phyloP scores from a whole-genome alignment of 2,888 invertebrate genomes.

The Physocephala rufipes region DNA sequence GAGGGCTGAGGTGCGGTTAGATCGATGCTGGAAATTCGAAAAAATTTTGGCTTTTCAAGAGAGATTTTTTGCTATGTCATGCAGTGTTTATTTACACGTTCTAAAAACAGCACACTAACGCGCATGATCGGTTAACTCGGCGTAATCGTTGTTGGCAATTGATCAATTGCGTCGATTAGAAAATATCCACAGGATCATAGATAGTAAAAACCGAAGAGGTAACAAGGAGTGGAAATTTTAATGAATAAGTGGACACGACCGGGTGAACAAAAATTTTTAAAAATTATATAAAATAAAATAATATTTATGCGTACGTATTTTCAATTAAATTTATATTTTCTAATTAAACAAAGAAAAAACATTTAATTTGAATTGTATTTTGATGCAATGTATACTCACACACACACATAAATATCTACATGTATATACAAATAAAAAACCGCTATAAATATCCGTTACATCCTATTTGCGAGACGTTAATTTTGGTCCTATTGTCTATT shows the following conservation, averaged over 20 bases:
- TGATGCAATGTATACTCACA: slow-evolving; percentile 9
- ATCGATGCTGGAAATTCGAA: not conserved
- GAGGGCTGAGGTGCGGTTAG: slow-evolving; percentile 37
- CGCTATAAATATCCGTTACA: too few species aligned
- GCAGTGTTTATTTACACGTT: slow-evolving; percentile 62
- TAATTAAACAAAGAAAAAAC: too few species aligned
- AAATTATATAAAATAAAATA: slow-evolving; percentile 5
- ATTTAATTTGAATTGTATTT: too few species aligned
- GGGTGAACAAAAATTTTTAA: not conserved
- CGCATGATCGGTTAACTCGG: slow-evolving; percentile 24
- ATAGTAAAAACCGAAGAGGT: not conserved
- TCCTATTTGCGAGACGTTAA: too few species aligned
- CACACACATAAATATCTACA: not conserved
- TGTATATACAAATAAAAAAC: too few species aligned
- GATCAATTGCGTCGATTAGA: not conserved
- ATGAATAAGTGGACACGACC: not conserved
- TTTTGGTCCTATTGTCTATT: slow-evolving; percentile 22
- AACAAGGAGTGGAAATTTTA: slow-evolving; percentile 5
- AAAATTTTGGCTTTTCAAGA: slow-evolving; percentile 27
- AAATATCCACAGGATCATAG: slow-evolving; percentile 48
- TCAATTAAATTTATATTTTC: too few species aligned
- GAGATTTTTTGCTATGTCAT: slow-evolving; percentile 58
- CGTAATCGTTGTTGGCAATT: not conserved
- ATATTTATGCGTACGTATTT: slow-evolving; percentile 1
- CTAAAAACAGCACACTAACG: slow-evolving; percentile 48